A percentile compares a stretch with the other conserved stretches of the same genome.
Conservation (phyloP, 2,113 vertebrate species). For the Rhinichthys klamathensis region DNA sequence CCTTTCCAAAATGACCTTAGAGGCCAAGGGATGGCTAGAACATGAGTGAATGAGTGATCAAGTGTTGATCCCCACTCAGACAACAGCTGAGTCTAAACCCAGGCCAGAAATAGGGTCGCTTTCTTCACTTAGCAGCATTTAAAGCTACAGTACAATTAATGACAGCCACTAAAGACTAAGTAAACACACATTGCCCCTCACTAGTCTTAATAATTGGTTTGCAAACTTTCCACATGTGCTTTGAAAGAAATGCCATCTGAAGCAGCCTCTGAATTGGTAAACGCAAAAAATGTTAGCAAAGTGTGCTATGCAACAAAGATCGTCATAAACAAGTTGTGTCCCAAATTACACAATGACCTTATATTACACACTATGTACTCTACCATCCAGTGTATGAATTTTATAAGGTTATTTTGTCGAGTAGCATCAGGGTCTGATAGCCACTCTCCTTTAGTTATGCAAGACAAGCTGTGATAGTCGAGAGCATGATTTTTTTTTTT, state of each 20-base stretch:
- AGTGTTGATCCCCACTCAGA: slow-evolving; percentile 63
- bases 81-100: slow-evolving; percentile 73
- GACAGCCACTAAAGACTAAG: not conserved
- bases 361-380: no score
- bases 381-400: no score
- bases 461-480: no score
- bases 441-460: no score
- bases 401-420: no score
- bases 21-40: slow-evolving; percentile 4
- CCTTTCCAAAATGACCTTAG: slow-evolving; percentile 28
- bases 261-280: not conserved
- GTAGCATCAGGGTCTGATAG: no score
- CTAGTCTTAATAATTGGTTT: not conserved
- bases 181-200: not conserved
- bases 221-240: not conserved
- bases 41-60: slow-evolving; percentile 24
- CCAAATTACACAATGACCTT: no score
- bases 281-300: not conserved
- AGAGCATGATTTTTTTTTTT: no score
- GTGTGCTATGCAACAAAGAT: not conserved
- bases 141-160: slow-evolving; percentile 11
- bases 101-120: slow-evolving; percentile 69
- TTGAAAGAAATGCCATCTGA: not conserved
- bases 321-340: no score
- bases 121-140: slow-evolving; percentile 55